Percentiles rank a stretch among this genome's conserved stretches.
Conservation (phyloP, 2,113 vertebrate genomes). For the Leptocoma aspasia region DNA sequence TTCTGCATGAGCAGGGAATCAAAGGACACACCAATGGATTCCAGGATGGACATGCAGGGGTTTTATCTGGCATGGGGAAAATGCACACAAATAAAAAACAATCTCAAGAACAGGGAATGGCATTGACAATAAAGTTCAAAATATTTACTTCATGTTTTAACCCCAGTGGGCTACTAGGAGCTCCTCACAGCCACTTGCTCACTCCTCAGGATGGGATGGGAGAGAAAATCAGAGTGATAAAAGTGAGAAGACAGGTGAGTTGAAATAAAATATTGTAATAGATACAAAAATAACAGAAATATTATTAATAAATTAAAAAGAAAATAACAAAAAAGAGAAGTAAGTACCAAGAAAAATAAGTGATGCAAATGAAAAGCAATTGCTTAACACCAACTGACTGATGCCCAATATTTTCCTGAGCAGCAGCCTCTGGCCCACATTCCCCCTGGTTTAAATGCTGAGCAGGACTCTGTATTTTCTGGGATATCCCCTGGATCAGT, state of each 20-base stretch:
- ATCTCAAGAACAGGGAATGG: neutral
- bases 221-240: neutral
- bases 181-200: accelerated
- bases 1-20: neutral
- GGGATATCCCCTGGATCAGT: neutral
- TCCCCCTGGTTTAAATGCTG: neutral
- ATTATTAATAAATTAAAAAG: neutral
- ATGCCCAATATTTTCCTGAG: neutral
- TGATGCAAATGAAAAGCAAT: neutral
- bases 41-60: neutral
- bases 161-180: neutral
- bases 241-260: neutral
- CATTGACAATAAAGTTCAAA: neutral
- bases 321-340: neutral
- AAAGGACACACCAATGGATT: neutral
- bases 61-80: neutral
- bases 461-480: neutral
- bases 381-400: neutral
- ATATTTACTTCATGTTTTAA: neutral
- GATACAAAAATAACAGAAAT: neutral
- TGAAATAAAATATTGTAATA: neutral
- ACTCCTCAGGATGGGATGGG: neutral
- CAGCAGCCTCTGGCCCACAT: neutral
- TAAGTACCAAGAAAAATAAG: neutral
- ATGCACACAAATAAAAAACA: neutral